Conservation (phyloP, 2,797 vertebrate genomes). For the Rhynchotus rufescens region DNA sequence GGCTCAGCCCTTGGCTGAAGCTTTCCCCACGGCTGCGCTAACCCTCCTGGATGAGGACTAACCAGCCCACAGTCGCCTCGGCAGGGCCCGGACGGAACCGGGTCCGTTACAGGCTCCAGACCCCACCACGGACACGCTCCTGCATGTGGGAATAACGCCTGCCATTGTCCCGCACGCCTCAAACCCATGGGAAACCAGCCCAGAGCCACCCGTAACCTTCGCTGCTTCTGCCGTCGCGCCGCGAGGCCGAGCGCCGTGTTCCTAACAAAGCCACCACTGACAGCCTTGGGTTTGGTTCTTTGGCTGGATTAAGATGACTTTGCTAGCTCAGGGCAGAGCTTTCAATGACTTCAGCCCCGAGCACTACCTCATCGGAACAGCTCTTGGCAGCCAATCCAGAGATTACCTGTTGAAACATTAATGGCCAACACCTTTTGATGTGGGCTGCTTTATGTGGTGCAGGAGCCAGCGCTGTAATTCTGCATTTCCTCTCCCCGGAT, state of each 20-base stretch:
- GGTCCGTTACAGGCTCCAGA: background rate
- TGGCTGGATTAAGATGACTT: constrained; percentile 62
- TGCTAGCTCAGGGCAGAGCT: constrained; percentile 45
- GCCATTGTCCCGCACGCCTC: background rate
- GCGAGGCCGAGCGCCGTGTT: background rate
- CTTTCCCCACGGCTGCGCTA: background rate
- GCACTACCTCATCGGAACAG: constrained; percentile 54
- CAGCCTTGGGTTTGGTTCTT: background rate
- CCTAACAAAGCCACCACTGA: constrained; percentile 73
- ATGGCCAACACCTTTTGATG: constrained; percentile 77
- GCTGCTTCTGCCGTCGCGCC: constrained; percentile 11
- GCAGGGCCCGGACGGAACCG: fast-evolving
- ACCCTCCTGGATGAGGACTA: background rate
- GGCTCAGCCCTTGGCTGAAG: background rate
- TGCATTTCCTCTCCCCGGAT: constrained; percentile 65
- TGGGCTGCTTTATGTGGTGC: constrained; percentile 73
- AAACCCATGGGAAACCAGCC: constrained; percentile 30
- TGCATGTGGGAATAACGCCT: background rate
- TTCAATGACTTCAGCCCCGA: constrained; percentile 29
- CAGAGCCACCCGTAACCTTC: constrained; percentile 28
- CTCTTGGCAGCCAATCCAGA: constrained; percentile 59
- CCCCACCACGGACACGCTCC: fast-evolving
- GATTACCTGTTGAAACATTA: constrained; percentile 77
- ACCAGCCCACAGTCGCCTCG: background rate
- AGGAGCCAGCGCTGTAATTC: constrained; percentile 67